phyloP scores from a whole-genome alignment of 2,797 vertebrate species.

The Tangara arthus region DNA sequence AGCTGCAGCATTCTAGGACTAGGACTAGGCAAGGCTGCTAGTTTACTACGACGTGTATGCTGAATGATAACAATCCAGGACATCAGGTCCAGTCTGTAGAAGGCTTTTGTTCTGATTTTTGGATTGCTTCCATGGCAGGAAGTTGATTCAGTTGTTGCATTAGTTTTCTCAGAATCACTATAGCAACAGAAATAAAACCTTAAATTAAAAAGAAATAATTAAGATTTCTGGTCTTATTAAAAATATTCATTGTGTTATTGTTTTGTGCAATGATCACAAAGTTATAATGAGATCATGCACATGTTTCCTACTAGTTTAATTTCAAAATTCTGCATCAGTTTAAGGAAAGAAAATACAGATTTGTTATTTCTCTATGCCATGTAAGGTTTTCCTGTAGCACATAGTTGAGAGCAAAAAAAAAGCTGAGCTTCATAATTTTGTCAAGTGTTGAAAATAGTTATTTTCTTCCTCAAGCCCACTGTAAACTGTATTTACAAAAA shows the following conservation, averaged over 20 bases:
- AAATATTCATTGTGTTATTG: not conserved
- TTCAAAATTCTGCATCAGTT: not conserved
- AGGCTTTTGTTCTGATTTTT: slow-evolving; percentile 48
- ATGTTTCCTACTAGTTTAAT: not conserved
- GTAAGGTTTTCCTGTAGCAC: not conserved
- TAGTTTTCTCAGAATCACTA: slow-evolving; percentile 16
- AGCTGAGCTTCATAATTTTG: not conserved
- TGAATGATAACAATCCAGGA: slow-evolving; percentile 12
- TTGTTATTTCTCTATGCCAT: not conserved
- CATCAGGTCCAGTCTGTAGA: not conserved
- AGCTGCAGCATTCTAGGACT: not conserved
- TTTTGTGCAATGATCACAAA: not conserved
- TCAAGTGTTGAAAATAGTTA: not conserved
- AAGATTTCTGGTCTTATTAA: not conserved
- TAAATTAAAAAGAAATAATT: not conserved
- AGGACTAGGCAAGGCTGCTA: not conserved
- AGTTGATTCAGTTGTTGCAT: slow-evolving; percentile 35
- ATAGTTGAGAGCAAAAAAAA: not conserved
- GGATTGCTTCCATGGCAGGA: slow-evolving; percentile 47
- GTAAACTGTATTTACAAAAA: not conserved
- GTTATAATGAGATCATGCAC: not conserved
- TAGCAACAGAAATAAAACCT: not conserved
- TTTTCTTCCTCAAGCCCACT: not conserved
- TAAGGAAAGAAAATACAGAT: not conserved
- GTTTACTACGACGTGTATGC: not conserved